Percentiles rank a stretch among this genome's conserved stretches.
phyloP scores from a whole-genome alignment of 1,140 invertebrate genomes.

The Theocolax elegans region DNA sequence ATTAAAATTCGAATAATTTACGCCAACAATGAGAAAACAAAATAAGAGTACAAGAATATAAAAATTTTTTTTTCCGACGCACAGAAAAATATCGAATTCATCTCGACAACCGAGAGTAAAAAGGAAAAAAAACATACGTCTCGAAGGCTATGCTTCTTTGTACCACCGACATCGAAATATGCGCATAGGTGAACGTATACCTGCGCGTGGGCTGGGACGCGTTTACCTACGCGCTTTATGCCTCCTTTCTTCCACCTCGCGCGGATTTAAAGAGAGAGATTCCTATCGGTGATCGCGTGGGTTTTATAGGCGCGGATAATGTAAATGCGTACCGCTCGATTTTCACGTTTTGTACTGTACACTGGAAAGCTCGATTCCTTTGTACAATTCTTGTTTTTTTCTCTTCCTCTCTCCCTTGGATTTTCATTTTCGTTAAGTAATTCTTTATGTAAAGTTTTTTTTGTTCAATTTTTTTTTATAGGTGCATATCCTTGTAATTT shows the following conservation, averaged over 20 bases:
- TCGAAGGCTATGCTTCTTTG: no score
- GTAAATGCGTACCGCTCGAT: background rate
- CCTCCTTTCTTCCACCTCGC: slow-evolving; percentile 8
- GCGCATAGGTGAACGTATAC: background rate
- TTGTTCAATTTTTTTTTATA: no score
- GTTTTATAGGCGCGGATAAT: background rate
- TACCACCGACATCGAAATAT: no score
- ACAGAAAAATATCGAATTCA: no score
- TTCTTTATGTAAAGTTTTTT: no score
- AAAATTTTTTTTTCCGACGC: no score
- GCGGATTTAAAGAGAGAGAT: slow-evolving; percentile 17
- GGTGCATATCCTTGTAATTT: no score
- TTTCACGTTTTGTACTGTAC: background rate
- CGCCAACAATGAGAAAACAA: no score
- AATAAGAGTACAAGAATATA: no score
- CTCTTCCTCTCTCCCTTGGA: background rate
- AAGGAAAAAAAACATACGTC: no score
- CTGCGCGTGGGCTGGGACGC: background rate
- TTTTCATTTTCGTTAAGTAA: background rate
- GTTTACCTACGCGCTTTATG: slow-evolving; percentile 23
- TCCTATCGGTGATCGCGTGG: slow-evolving; percentile 10
- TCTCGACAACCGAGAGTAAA: no score
- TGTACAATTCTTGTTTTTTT: background rate
- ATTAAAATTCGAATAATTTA: no score
- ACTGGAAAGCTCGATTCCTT: background rate